phyloP scores from a whole-genome alignment of 2,797 vertebrate genomes.

The Telmatherina bonti region DNA sequence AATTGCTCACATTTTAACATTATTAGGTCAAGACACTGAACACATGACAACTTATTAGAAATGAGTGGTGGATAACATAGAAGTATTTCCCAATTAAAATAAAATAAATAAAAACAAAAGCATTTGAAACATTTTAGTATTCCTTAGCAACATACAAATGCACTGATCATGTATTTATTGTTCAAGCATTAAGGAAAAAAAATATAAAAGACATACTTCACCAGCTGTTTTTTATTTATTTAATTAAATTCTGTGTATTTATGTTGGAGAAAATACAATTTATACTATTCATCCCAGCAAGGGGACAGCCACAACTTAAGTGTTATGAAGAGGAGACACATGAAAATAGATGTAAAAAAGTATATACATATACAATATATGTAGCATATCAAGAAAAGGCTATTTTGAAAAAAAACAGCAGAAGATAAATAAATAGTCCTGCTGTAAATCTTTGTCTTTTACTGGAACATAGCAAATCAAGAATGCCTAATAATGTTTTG shows the following conservation, averaged over 20 bases:
- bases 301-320: background rate
- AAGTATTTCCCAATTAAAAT: too few species aligned
- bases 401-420: background rate
- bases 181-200: background rate
- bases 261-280: background rate
- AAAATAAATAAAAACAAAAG: too few species aligned
- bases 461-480: background rate
- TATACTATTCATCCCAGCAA: background rate
- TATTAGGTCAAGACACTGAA: background rate
- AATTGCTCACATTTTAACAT: background rate
- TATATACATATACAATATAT: background rate
- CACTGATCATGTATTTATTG: background rate
- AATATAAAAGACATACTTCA: background rate
- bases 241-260: background rate
- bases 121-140: too few species aligned
- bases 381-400: background rate
- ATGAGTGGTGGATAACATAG: background rate
- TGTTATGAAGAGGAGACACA: background rate
- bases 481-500: background rate
- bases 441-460: background rate
- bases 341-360: background rate
- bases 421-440: background rate
- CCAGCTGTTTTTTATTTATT: background rate
- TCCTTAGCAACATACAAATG: background rate
- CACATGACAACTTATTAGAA: background rate